A percentile compares a stretch with the other conserved stretches of the same genome.
Conservation (phyloP, 2,797 vertebrate species). For the Hephaestus fuliginosus region DNA sequence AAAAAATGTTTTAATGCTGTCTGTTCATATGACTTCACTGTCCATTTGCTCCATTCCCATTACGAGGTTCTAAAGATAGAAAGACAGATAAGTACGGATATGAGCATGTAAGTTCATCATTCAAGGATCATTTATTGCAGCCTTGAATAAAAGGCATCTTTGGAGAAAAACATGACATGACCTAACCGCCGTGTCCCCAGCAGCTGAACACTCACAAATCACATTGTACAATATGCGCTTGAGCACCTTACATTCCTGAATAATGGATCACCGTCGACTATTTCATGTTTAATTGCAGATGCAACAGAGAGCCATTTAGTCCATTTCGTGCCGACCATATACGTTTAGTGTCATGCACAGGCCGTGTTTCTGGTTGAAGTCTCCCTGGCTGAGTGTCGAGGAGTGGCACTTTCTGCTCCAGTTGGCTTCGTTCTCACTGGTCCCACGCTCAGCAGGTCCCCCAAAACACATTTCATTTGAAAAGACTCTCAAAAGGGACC, state of each 20-base stretch:
- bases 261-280: constrained; percentile 34
- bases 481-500: constrained; percentile 45
- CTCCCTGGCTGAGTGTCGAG: constrained; percentile 40
- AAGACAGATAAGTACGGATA: not conserved
- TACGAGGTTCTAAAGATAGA: constrained; percentile 5
- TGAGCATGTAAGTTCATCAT: constrained; percentile 1
- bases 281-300: constrained; percentile 46
- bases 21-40: not conserved
- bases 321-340: constrained; percentile 28
- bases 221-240: constrained; percentile 13
- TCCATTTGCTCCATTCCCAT: not conserved
- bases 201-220: constrained; percentile 1
- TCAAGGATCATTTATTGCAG: constrained; percentile 27
- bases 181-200: constrained; percentile 1
- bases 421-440: constrained; percentile 66
- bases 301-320: constrained; percentile 38
- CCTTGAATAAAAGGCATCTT: constrained; percentile 5
- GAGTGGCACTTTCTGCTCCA: constrained; percentile 79
- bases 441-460: constrained; percentile 67
- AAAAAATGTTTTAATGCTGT: not conserved
- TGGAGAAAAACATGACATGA: constrained; percentile 10
- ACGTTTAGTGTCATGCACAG: constrained; percentile 35
- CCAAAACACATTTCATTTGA: constrained; percentile 64
- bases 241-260: constrained; percentile 21
- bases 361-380: constrained; percentile 48